Conservation (phyloP, 2,797 vertebrate species). For the Karalla daura region DNA sequence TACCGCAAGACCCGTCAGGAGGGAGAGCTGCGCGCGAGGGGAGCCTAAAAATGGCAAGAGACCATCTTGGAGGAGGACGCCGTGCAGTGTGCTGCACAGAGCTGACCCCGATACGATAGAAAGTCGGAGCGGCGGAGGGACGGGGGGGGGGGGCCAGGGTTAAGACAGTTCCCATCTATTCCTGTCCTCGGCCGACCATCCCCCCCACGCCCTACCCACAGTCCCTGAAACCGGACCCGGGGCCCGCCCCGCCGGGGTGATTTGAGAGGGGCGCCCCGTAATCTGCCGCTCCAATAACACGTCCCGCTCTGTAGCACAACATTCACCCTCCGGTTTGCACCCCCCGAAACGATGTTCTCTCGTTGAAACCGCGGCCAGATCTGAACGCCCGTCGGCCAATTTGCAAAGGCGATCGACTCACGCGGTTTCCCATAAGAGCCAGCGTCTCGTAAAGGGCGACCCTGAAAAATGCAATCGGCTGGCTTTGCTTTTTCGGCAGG, state of each 20-base stretch:
- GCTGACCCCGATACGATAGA: slow-evolving; percentile 48
- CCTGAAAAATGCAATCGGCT: slow-evolving; percentile 43
- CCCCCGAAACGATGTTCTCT: slow-evolving; percentile 20
- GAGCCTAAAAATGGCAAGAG: background rate
- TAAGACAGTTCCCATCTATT: slow-evolving; percentile 67
- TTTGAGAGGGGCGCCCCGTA: slow-evolving; percentile 1
- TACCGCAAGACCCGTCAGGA: too few relatives aligned
- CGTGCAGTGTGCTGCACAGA: slow-evolving; percentile 25
- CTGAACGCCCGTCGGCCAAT: slow-evolving; percentile 54
- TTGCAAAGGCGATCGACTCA: slow-evolving; percentile 70
- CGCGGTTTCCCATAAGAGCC: slow-evolving; percentile 61
- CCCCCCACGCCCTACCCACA: slow-evolving; percentile 5
- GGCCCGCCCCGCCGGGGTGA: slow-evolving; percentile 22
- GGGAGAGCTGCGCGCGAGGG: slow-evolving; percentile 10
- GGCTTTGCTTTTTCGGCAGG: background rate
- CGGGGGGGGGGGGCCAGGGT: slow-evolving; percentile 16
- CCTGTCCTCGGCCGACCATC: slow-evolving; percentile 40
- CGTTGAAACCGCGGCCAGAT: slow-evolving; percentile 54
- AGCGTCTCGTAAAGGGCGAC: slow-evolving; percentile 32
- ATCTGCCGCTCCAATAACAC: slow-evolving; percentile 37
- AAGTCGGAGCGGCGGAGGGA: slow-evolving; percentile 12
- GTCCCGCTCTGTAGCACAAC: slow-evolving; percentile 37
- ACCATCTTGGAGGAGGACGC: slow-evolving; percentile 16
- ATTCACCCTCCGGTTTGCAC: slow-evolving; percentile 45
- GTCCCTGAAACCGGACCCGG: slow-evolving; percentile 67